These are phyloP conservation scores for Bombus confusus DNA, from an alignment of 1,140 invertebrate species.

Conservation along the genomic window DNA sequence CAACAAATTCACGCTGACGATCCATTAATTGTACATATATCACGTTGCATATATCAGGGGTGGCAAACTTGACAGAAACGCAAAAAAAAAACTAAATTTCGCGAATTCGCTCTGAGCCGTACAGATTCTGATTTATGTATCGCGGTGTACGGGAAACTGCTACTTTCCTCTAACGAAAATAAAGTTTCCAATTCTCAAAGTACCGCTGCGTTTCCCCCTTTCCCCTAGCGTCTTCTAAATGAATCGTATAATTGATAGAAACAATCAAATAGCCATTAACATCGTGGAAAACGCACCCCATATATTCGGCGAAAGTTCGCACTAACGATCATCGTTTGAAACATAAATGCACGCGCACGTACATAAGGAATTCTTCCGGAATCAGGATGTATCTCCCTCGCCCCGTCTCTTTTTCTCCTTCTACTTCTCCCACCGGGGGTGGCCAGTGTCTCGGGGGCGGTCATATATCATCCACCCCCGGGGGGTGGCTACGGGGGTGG, in stretches of 20 bases:
- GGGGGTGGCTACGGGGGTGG: slow-evolving; percentile 73
- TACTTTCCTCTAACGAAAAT: too few relatives aligned
- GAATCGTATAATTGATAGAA: not conserved
- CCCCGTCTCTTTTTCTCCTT: slow-evolving; percentile 44
- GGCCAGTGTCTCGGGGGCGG: slow-evolving; percentile 82
- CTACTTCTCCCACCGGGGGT: slow-evolving; percentile 72
- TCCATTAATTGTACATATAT: too few relatives aligned
- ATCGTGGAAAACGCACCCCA: not conserved
- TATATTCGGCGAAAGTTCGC: not conserved
- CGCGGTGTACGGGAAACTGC: too few relatives aligned
- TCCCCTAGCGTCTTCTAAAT: not conserved
- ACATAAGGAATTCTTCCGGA: slow-evolving; percentile 77
- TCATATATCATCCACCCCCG: slow-evolving; percentile 82
- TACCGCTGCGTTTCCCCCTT: not conserved
- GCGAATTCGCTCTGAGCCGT: too few relatives aligned
- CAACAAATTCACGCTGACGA: too few relatives aligned
- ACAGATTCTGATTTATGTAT: too few relatives aligned
- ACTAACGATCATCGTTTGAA: slow-evolving; percentile 65
- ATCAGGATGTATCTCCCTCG: slow-evolving; percentile 65
- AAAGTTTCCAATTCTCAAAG: not conserved
- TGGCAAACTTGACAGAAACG: too few relatives aligned
- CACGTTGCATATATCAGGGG: too few relatives aligned
- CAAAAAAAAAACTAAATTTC: too few relatives aligned
- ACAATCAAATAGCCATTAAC: slow-evolving; percentile 3
- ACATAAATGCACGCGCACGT: slow-evolving; percentile 63